A percentile compares a stretch with the other conserved stretches of the same genome.
These are phyloP conservation scores for Plecotus auritus DNA, from an alignment of 2,113 vertebrate genomes.

Conservation along the genomic window DNA sequence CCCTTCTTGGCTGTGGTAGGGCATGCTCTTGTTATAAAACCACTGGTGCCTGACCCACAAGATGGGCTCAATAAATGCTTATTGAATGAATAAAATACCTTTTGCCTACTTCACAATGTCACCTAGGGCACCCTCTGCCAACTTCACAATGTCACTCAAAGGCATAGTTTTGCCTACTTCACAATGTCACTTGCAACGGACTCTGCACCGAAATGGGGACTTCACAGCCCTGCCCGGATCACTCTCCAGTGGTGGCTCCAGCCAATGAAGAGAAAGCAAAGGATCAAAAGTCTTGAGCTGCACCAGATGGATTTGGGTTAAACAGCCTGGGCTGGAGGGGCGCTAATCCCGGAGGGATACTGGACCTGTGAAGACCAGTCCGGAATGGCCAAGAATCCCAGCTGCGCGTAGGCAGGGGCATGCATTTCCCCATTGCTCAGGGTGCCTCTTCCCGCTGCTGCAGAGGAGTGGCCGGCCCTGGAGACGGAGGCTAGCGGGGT, in stretches of 20 bases:
- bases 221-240: not conserved
- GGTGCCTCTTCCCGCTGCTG: not conserved
- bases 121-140: conserved; percentile 43
- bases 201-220: conserved; percentile 24
- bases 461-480: not conserved
- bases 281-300: not conserved
- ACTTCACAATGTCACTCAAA: conserved; percentile 52
- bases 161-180: conserved; percentile 46
- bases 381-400: not conserved
- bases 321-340: not conserved
- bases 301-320: not conserved
- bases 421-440: not conserved
- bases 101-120: conserved; percentile 68
- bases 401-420: not conserved
- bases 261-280: not conserved
- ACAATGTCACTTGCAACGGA: conserved; percentile 47
- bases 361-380: not conserved
- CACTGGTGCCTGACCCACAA: not conserved
- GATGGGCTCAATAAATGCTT: not conserved
- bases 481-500: not conserved
- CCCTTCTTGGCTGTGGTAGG: not conserved
- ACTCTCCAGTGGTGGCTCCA: not conserved
- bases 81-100: not conserved
- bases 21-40: not conserved
- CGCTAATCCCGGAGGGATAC: not conserved